phyloP scores from a whole-genome alignment of 2,797 vertebrate genomes.

The Euthynnus affinis region DNA sequence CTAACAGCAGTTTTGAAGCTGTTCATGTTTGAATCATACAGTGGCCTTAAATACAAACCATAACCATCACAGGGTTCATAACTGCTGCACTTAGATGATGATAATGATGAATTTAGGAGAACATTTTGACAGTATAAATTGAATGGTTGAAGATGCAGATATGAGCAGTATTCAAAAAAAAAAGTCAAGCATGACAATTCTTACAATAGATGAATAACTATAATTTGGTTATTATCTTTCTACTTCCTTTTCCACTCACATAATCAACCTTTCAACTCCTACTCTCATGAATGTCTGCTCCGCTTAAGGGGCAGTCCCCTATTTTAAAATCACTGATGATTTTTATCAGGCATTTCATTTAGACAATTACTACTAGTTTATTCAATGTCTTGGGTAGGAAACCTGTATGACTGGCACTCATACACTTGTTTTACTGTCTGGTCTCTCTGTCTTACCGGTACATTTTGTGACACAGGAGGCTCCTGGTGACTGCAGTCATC shows the following conservation, averaged over 20 bases:
- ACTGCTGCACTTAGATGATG: conserved; percentile 17
- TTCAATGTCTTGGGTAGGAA: background rate
- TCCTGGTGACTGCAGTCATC: conserved; percentile 85
- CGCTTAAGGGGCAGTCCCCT: conserved; percentile 1
- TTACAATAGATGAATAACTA: background rate
- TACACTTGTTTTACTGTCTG: background rate
- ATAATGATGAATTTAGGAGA: conserved; percentile 1
- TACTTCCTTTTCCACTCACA: conserved; percentile 7
- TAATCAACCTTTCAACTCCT: conserved; percentile 27
- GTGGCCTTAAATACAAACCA: background rate
- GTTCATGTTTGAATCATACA: background rate
- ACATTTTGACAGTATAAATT: conserved; percentile 16
- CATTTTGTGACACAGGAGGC: conserved; percentile 72
- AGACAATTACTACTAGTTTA: background rate
- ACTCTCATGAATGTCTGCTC: background rate
- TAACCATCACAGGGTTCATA: background rate
- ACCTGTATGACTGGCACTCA: background rate
- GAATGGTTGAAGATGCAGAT: background rate
- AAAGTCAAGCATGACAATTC: background rate
- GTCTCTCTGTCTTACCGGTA: conserved; percentile 78
- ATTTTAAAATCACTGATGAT: conserved; percentile 5
- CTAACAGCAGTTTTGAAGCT: background rate
- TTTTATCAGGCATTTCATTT: background rate
- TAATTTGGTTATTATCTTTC: conserved; percentile 14
- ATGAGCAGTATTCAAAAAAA: conserved; percentile 4